Evolutionary conservation across 2,888 invertebrate genomes (phyloP).

Genomic region (Macaria notata): DNA sequence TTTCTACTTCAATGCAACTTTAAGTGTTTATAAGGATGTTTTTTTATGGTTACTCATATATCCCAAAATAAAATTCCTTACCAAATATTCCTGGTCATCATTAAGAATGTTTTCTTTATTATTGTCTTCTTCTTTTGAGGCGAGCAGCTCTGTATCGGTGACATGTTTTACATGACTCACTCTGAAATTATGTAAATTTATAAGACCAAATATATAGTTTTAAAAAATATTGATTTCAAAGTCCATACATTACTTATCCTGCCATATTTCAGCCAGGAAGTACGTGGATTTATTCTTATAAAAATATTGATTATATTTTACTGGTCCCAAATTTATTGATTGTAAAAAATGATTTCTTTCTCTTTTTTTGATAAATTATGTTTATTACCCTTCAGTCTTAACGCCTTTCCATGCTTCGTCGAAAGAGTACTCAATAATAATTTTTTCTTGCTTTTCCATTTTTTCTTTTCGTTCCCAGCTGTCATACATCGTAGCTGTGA

Average conservation of each 20-base stretch:
- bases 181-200: neutral
- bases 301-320: too few relatives aligned
- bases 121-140: neutral
- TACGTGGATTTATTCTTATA: neutral
- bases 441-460: neutral
- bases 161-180: neutral
- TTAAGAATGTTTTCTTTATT: neutral
- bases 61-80: constrained; percentile 1
- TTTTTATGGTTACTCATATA: neutral
- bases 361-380: too few relatives aligned
- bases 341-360: too few relatives aligned
- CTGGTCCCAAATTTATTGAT: too few relatives aligned
- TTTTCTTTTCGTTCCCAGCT: constrained; percentile 1
- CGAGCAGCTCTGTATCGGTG: constrained; percentile 7
- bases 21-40: too few relatives aligned
- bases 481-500: constrained; percentile 1
- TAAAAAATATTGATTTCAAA: neutral
- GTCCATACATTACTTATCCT: neutral
- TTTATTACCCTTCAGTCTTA: constrained; percentile 6
- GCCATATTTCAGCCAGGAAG: neutral
- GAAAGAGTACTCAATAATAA: neutral
- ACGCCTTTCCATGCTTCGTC: neutral
- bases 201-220: neutral
- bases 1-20: too few relatives aligned
- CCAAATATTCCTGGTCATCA: constrained; percentile 8